Evolutionary conservation across 35 echinoderm and acorn worm genomes (phyloP).

Genomic region (Chiridota heheva): DNA sequence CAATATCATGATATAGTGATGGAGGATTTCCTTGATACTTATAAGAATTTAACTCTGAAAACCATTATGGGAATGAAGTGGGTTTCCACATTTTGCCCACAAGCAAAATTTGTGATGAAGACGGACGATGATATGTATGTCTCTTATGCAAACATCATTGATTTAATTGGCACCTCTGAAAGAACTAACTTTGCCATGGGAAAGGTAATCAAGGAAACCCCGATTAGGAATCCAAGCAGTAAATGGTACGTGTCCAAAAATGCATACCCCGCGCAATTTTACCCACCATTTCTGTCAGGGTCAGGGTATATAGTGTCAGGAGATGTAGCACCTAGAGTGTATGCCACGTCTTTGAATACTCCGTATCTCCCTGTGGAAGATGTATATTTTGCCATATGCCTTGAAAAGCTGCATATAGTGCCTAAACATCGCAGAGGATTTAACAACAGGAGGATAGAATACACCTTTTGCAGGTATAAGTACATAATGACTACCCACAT

Average conservation of each 20-base stretch:
- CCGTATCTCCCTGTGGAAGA: slow-evolving; percentile 76
- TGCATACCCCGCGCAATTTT: slow-evolving; percentile 25
- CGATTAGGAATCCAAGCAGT: slow-evolving; percentile 40
- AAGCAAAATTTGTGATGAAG: slow-evolving; percentile 82
- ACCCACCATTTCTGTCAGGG: slow-evolving; percentile 66
- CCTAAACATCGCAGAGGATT: slow-evolving; percentile 32
- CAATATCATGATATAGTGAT: slow-evolving; percentile 75
- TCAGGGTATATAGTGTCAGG: slow-evolving; percentile 75
- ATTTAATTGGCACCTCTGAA: slow-evolving; percentile 27
- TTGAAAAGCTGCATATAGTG: slow-evolving; percentile 21
- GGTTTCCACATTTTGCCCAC: slow-evolving; percentile 63
- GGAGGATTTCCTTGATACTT: slow-evolving; percentile 79
- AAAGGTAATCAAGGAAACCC: slow-evolving; percentile 34
- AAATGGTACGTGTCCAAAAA: slow-evolving; percentile 74
- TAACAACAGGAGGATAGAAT: no score
- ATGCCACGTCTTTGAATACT: slow-evolving; percentile 31
- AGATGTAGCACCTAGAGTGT: slow-evolving; percentile 65
- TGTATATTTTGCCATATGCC: slow-evolving; percentile 56
- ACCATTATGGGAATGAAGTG: slow-evolving; percentile 91
- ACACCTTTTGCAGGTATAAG: no score
- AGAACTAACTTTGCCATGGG: slow-evolving; percentile 39
- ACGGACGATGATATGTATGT: slow-evolving; percentile 86
- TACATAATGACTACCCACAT: no score
- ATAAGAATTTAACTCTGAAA: slow-evolving; percentile 85
- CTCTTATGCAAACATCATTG: slow-evolving; percentile 41